phyloP scores from a whole-genome alignment of 2,888 invertebrate genomes.

The Ectemnius cavifrons region DNA sequence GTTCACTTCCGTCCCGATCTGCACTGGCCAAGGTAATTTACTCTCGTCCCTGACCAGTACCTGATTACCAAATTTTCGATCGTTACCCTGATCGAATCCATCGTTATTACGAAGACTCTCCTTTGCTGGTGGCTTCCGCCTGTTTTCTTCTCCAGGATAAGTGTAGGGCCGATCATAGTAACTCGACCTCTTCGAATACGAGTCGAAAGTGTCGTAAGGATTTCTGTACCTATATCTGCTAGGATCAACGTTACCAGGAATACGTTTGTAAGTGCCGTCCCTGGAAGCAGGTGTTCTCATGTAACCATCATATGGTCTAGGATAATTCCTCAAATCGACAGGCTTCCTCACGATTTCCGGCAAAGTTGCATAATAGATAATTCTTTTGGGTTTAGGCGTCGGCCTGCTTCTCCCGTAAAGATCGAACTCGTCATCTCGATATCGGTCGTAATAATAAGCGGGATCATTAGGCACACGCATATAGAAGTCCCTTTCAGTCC shows the following conservation, averaged over 20 bases:
- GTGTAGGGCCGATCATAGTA: slow-evolving; percentile 57
- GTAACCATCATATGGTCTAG: slow-evolving; percentile 63
- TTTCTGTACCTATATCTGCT: slow-evolving; percentile 66
- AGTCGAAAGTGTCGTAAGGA: slow-evolving; percentile 65
- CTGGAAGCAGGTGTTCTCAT: slow-evolving; percentile 51
- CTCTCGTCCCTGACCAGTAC: slow-evolving; percentile 54
- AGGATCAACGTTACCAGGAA: slow-evolving; percentile 65
- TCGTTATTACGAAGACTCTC: slow-evolving; percentile 50
- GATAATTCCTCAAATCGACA: slow-evolving; percentile 70
- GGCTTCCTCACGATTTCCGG: slow-evolving; percentile 77
- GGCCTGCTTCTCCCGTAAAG: slow-evolving; percentile 66
- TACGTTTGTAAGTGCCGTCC: slow-evolving; percentile 58
- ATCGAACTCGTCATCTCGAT: slow-evolving; percentile 69
- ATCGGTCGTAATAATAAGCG: slow-evolving; percentile 66
- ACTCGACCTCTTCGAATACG: slow-evolving; percentile 66
- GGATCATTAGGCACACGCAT: slow-evolving; percentile 58
- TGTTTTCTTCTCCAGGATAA: slow-evolving; percentile 50
- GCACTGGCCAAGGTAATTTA: slow-evolving; percentile 71
- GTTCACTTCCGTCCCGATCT: slow-evolving; percentile 71
- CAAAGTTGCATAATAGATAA: slow-evolving; percentile 77
- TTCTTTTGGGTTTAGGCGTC: slow-evolving; percentile 71
- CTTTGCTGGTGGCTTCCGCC: slow-evolving; percentile 42
- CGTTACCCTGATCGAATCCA: slow-evolving; percentile 46
- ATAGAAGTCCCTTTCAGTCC: slow-evolving; percentile 71
- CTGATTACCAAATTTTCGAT: slow-evolving; percentile 56